Base-by-base conservation (phyloP, 30 jellyfish, hydroid and myxozoan species). In the Pelagia noctiluca region DNA sequence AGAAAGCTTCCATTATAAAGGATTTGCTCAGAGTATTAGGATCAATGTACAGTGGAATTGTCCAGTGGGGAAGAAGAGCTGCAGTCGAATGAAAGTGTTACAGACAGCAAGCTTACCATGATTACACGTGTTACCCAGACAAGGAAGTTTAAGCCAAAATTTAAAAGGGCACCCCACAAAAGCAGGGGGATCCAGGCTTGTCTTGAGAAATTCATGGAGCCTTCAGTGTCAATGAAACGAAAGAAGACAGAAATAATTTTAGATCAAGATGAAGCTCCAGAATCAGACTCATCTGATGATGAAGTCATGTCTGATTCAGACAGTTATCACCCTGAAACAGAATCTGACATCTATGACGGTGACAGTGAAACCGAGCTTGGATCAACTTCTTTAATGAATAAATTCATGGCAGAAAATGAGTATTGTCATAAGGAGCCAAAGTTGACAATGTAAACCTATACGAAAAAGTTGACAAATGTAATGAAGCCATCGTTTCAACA, bases 401-500 rank as follows among this genome's bases (percentile, higher is more conserved):
- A 57, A 57, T 57, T 57, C 26, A 31, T 11, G 72, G 72, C 25
- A 57, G 72, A 57, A 57, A 57, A 57, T 57, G 72, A 57, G 26
- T 57, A 13, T 57, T 12, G 29, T 57, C 84, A 71, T 71, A 71
- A 32, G 60, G 77, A 71, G 79, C 84, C 84, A 24, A 71, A 71
- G 77, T 71, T n/a, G n/a, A 72, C 33, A 72, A 36, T 71, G 22
- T 22, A 72, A 71, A 72, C 47, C 84, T 75, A 3, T 75, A 75
- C 35, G 11, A 49, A 75, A 50, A 50, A 22, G 86, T 75, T 75
- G 75, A 75, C 86, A 75, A 75, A 75, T 75, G 86, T 47, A 30
- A 35, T 31, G 77, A 49, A 75, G 86, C 77, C 26, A 61, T n/a
- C n/a, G n/a, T 61, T 61, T 70, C 83, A 42, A 42, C 75, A 35